These are phyloP conservation scores for Littorina saxatilis DNA, from an alignment of 1,140 invertebrate species.

Conservation along the genomic window DNA sequence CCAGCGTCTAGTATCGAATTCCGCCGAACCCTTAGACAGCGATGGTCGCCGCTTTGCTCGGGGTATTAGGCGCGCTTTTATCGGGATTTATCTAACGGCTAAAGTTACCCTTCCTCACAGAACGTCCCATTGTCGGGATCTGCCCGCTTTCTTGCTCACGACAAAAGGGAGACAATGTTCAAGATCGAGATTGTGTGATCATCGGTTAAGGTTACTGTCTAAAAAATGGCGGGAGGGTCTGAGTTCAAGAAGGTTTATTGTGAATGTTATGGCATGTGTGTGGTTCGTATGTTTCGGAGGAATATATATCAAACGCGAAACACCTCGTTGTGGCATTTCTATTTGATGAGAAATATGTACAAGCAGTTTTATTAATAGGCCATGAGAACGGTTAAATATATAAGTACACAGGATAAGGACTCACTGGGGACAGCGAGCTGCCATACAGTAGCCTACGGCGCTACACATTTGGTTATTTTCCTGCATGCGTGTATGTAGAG, in stretches of 20 bases:
- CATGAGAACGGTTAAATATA: too few relatives aligned
- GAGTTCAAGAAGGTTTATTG: too few relatives aligned
- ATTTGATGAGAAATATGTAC: too few relatives aligned
- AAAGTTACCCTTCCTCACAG: not conserved
- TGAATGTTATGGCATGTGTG: not conserved
- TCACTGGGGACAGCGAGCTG: too few relatives aligned
- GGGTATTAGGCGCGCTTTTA: slow-evolving; percentile 22
- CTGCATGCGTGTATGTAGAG: not conserved
- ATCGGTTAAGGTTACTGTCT: slow-evolving; percentile 28
- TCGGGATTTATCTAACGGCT: not conserved
- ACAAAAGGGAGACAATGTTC: slow-evolving; percentile 28
- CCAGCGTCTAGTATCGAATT: not conserved
- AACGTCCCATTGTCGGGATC: not conserved
- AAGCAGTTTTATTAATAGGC: not conserved
- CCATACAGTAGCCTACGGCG: too few relatives aligned
- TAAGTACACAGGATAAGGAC: too few relatives aligned
- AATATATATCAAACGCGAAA: too few relatives aligned
- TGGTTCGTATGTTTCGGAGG: not conserved
- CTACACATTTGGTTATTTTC: too few relatives aligned
- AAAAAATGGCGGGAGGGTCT: too few relatives aligned
- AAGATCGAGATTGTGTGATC: slow-evolving; percentile 17
- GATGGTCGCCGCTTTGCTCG: not conserved
- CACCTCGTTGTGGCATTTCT: too few relatives aligned
- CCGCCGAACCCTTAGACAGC: not conserved
- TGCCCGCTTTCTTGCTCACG: not conserved